A percentile compares a stretch with the other conserved stretches of the same genome.
phyloP scores from a whole-genome alignment of 2,797 vertebrate species.

The Gymnocypris eckloni region DNA sequence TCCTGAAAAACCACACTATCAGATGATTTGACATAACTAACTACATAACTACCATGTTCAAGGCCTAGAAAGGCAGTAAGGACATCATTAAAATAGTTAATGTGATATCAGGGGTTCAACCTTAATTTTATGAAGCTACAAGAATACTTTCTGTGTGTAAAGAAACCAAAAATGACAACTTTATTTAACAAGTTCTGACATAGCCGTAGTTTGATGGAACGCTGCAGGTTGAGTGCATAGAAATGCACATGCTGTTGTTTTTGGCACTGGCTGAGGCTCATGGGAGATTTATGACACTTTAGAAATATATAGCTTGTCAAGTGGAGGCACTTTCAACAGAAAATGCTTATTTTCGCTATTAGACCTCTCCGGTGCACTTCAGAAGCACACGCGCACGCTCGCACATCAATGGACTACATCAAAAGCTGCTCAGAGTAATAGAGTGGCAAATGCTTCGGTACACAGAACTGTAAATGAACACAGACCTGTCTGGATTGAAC shows the following conservation, averaged over 20 bases:
- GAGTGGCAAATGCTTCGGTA: conserved; percentile 39
- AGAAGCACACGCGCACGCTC: conserved; percentile 23
- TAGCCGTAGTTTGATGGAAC: background rate
- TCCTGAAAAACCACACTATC: no score
- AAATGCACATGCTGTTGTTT: conserved; percentile 33
- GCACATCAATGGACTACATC: conserved; percentile 44
- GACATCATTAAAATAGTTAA: no score
- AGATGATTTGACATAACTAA: no score
- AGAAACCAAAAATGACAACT: no score
- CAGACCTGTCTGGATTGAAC: conserved; percentile 28
- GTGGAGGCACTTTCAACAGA: conserved; percentile 62
- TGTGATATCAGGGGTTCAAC: no score
- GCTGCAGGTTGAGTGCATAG: background rate
- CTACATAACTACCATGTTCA: no score
- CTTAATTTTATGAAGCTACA: no score
- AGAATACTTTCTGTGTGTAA: no score
- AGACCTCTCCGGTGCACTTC: conserved; percentile 43
- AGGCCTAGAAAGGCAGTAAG: no score
- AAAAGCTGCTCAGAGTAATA: conserved; percentile 45
- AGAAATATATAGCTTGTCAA: conserved; percentile 63
- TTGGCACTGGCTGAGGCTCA: conserved; percentile 45
- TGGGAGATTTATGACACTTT: conserved; percentile 60
- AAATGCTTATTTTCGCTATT: conserved; percentile 62
- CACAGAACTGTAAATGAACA: conserved; percentile 38
- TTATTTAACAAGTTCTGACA: no score